These are phyloP conservation scores for Pelodiscus sinensis DNA, from an alignment of 2,113 vertebrate genomes.

Conservation along the genomic window DNA sequence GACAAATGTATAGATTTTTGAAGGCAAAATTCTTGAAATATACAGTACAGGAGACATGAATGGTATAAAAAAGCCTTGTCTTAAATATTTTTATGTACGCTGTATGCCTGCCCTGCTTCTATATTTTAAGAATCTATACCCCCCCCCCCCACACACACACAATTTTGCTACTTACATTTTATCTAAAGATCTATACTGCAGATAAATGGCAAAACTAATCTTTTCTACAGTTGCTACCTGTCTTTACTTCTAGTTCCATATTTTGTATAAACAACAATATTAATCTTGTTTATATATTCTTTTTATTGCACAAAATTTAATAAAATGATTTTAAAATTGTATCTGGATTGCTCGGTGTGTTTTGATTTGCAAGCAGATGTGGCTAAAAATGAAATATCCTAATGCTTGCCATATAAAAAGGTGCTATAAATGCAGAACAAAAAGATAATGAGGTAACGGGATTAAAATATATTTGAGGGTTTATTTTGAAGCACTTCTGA, in stretches of 20 bases:
- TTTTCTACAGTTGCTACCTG: not conserved
- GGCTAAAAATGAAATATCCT: not conserved
- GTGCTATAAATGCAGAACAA: not conserved
- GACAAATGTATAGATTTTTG: not conserved
- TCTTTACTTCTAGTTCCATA: not conserved
- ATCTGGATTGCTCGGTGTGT: not conserved
- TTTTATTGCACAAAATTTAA: not conserved
- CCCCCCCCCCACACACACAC: not conserved
- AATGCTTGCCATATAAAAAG: not conserved
- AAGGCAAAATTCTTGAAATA: not conserved
- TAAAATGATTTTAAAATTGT: not conserved
- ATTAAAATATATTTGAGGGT: not conserved
- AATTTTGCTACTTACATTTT: not conserved
- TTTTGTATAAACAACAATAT: not conserved
- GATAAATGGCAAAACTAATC: not conserved
- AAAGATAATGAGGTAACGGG: not conserved
- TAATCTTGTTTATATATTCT: not conserved
- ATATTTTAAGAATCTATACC: not conserved
- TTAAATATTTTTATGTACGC: not conserved
- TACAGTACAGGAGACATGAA: rapidly evolving
- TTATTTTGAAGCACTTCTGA: not conserved
- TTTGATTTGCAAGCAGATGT: not conserved
- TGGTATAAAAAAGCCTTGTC: not conserved
- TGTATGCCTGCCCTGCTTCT: not conserved
- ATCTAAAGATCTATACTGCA: not conserved